Conservation (phyloP, 2,113 vertebrate species). For the Barnardius zonarius region DNA sequence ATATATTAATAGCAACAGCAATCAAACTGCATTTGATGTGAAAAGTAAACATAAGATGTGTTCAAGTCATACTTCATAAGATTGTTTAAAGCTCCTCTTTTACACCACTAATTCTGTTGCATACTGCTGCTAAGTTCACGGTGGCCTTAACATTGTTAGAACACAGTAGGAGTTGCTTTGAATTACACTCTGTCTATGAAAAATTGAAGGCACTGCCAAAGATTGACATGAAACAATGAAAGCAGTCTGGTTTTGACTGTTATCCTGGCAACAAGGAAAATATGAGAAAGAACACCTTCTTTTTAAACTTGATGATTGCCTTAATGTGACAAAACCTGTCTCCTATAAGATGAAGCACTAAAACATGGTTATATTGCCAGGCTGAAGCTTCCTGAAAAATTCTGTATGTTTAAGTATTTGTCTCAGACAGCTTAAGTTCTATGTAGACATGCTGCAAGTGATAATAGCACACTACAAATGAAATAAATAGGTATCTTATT, state of each 20-base stretch:
- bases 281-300: neutral
- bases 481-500: neutral
- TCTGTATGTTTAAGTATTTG: neutral
- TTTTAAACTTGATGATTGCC: neutral
- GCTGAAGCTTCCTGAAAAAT: neutral
- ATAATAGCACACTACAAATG: neutral
- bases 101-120: neutral
- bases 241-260: neutral
- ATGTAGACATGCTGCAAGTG: neutral
- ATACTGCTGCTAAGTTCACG: neutral
- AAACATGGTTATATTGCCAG: neutral
- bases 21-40: neutral
- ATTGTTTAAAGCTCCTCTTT: neutral
- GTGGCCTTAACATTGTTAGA: neutral
- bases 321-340: neutral
- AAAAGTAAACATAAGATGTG: neutral
- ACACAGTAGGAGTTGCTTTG: neutral
- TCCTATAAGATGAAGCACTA: neutral
- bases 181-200: neutral
- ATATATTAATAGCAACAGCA: neutral
- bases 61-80: neutral
- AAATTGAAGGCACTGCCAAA: neutral
- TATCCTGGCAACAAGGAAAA: neutral
- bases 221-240: neutral
- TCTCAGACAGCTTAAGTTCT: neutral